Evolutionary conservation across 2,888 invertebrate species (phyloP).

Genomic region (Eristalis pertinax): DNA sequence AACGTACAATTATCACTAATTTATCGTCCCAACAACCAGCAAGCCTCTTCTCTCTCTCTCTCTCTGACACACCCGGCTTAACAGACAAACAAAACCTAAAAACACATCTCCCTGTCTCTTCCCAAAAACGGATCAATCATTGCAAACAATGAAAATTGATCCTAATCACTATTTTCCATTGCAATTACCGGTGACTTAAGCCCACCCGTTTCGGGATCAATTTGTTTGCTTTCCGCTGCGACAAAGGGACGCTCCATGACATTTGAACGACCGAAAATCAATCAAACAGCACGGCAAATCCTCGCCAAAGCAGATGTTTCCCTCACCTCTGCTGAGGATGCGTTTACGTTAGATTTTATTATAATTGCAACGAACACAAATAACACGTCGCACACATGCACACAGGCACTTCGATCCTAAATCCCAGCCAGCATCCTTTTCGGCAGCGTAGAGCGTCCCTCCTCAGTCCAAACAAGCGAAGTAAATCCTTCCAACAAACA

Average conservation of each 20-base stretch:
- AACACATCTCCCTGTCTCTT: neutral
- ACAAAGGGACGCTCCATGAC: slow-evolving; percentile 49
- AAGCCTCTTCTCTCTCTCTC: neutral
- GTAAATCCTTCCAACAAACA: slow-evolving; percentile 66
- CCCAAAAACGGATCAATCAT: slow-evolving; percentile 59
- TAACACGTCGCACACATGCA: slow-evolving; percentile 15
- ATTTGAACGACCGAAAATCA: slow-evolving; percentile 54
- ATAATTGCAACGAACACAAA: slow-evolving; percentile 51
- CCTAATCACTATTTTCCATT: slow-evolving; percentile 67
- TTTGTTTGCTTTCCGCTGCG: slow-evolving; percentile 43
- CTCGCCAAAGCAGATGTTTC: slow-evolving; percentile 25
- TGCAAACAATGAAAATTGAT: slow-evolving; percentile 52
- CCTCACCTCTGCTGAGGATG: slow-evolving; percentile 8
- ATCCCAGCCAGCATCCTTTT: slow-evolving; percentile 37
- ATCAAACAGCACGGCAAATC: slow-evolving; percentile 35
- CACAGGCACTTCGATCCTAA: slow-evolving; percentile 7
- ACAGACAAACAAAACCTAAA: neutral
- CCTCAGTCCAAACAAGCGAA: slow-evolving; percentile 8
- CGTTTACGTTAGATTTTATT: slow-evolving; percentile 39
- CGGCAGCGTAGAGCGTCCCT: neutral
- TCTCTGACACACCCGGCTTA: slow-evolving; percentile 44
- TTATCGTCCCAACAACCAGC: neutral
- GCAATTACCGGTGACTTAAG: slow-evolving; percentile 50
- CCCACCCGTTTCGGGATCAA: slow-evolving; percentile 35
- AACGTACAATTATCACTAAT: slow-evolving; percentile 43